These are phyloP conservation scores for Nibea albiflora DNA, from an alignment of 2,113 vertebrate species.

Conservation along the genomic window DNA sequence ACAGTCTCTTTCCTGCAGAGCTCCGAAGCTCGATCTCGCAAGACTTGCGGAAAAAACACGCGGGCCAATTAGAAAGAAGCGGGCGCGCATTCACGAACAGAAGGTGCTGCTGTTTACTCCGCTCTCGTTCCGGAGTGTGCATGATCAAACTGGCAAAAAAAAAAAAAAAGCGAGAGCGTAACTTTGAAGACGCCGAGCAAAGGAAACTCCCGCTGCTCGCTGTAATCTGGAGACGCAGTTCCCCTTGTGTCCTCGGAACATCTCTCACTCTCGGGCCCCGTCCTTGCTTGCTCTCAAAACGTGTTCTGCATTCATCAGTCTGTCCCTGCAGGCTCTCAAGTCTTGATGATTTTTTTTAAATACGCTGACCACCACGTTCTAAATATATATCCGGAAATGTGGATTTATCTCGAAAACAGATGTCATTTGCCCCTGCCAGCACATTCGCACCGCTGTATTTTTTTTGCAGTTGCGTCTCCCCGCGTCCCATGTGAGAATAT, in stretches of 20 bases:
- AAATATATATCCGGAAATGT: background rate
- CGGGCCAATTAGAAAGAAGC: background rate
- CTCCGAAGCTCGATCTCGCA: background rate
- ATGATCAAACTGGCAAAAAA: slow-evolving; percentile 59
- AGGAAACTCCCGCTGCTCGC: slow-evolving; percentile 39
- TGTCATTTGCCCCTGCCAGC: slow-evolving; percentile 9
- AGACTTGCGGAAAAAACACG: background rate
- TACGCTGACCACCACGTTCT: background rate
- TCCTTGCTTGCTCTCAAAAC: slow-evolving; percentile 10
- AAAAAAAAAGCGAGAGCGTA: slow-evolving; percentile 33
- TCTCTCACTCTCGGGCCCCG: slow-evolving; percentile 11
- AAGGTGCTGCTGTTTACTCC: slow-evolving; percentile 31
- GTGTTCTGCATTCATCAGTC: background rate
- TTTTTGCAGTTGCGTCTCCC: slow-evolving; percentile 8
- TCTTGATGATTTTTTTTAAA: background rate
- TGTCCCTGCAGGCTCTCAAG: background rate
- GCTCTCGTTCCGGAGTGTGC: slow-evolving; percentile 39
- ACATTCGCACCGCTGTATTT: background rate
- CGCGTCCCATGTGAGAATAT: slow-evolving; percentile 17
- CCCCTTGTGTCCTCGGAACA: slow-evolving; percentile 29
- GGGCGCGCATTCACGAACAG: background rate
- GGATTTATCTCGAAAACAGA: slow-evolving; percentile 1
- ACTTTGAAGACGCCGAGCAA: slow-evolving; percentile 46
- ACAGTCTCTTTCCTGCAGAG: background rate
- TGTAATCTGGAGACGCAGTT: slow-evolving; percentile 29